Evolutionary conservation across 1,140 invertebrate species (phyloP), one percentile per base, ranked within the genome.

Genomic region (Lasioglossum baleicum): DNA sequence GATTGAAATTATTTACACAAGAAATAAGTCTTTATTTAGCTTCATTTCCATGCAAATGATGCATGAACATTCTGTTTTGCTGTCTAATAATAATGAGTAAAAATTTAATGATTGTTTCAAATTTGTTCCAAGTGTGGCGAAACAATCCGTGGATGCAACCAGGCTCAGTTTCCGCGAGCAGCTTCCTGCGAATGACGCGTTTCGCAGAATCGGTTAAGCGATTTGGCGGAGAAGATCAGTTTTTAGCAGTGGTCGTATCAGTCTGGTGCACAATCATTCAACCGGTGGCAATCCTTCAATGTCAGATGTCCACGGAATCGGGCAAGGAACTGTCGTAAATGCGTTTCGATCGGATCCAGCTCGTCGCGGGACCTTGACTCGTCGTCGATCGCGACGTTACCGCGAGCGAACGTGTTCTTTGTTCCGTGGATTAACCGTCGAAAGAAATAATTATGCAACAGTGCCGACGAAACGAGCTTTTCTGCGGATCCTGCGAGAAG

Each of bases 251-350:
- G 10, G 69, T 65, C 73, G 42, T 26, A 65, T 51, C n/a, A 58
- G 5, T 26, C 26, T 26, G 26, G 5, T 1, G 17, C 7, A 13
- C 31, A 20, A 48, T 42, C 26, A 79, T 79, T 80, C 60, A 73
- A 70, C 17, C n/a, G 35, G 20, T 42, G 70, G 35, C 35, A 44
- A 83, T 83, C 26, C 44, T 74, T 84, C 69, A 80, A 70, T 61
- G 69, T 74, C 70, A 69, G 22, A 17, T 58, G 35, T 35, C 10
- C 3, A 5, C 22, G 60, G 10, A 22, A 69, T 13, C 40, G 51
- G 40, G 73, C 44, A 82, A 83, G 70, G 75, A 69, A 65, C 48
- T 31, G 17, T 78, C 40, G 67, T 71, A 76, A 71, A n/a, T 71
- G 63, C 58, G 40, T 26, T 64, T 42, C n/a, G 68, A 77, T 77